phyloP scores from a whole-genome alignment of 2,797 vertebrate genomes.

The Melanogrammus aeglefinus region DNA sequence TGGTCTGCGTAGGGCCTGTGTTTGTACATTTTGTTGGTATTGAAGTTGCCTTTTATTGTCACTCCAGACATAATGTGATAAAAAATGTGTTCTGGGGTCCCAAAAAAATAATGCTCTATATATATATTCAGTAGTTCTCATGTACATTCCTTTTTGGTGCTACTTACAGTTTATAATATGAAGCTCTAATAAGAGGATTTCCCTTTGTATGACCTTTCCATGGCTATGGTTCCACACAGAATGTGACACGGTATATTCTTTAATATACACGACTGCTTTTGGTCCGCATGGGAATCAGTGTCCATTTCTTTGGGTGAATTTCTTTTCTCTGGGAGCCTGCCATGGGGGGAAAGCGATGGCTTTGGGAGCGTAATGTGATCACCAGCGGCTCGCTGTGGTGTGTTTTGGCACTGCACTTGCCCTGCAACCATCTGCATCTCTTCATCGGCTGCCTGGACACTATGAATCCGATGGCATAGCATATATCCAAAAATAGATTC shows the following conservation, averaged over 20 bases:
- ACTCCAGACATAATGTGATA: slow-evolving; percentile 70
- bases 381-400: slow-evolving; percentile 29
- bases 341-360: slow-evolving; percentile 26
- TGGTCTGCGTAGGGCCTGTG: slow-evolving; percentile 50
- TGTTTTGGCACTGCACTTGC: neutral
- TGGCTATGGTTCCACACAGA: slow-evolving; percentile 34
- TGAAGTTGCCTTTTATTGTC: slow-evolving; percentile 60
- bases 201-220: slow-evolving; percentile 26
- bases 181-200: slow-evolving; percentile 40
- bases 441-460: neutral
- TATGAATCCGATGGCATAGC: slow-evolving; percentile 15
- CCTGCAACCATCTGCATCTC: neutral
- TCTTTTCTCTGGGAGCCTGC: slow-evolving; percentile 39
- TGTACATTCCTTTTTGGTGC: slow-evolving; percentile 71
- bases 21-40: slow-evolving; percentile 51
- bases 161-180: slow-evolving; percentile 46
- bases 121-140: slow-evolving; percentile 69
- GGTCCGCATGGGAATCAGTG: slow-evolving; percentile 26
- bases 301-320: slow-evolving; percentile 33
- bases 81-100: slow-evolving; percentile 58
- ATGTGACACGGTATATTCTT: slow-evolving; percentile 22
- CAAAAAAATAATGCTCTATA: slow-evolving; percentile 57
- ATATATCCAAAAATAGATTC: neutral
- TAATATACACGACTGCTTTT: neutral
- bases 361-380: slow-evolving; percentile 27